Evolutionary conservation across 2,113 vertebrate genomes (phyloP), one percentile per base, ranked within the genome.

Genomic region (Fukomys damarensis): DNA sequence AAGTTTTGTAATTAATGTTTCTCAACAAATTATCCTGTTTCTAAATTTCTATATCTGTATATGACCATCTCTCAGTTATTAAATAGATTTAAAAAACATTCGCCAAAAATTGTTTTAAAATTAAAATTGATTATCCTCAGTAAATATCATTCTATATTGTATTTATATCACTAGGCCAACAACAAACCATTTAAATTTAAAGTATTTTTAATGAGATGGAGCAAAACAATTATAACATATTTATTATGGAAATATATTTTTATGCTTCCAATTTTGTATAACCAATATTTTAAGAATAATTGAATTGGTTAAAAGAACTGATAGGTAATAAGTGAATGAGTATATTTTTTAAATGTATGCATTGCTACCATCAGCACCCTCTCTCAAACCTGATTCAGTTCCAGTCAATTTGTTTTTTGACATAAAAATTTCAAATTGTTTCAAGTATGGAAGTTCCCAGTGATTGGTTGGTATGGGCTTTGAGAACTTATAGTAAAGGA

Each of bases 71-170:
- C 16, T 12, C 41, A 38, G 9, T 63, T 93, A 86, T 41, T 68
- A 70, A 85, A 85, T 28, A n/a, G 14, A 38, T 91, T 90, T 95
- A 86, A 49, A 49, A 26, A 94, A 97, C 65, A 8, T 35, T 14
- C 24, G 72, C 32, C 2, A 43, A 61, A 46, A 74, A 11, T 41
- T 96, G 3, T 12, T 63, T 91, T 82, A 82, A 30, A 35, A 28
- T 0, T 3, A 13, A 38, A 95, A 76, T 89, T 2, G 0, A 63
- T 81, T 85, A 43, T 66, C 11, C 24, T 10, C 89, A 30, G 12
- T 54, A 70, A 93, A 74, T 17, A n/a, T 12, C 74, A 82, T 52
- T 38, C 43, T 46, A 76, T n/a, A 46, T 58, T 66, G 1, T 35
- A 3, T 86, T 81, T 89, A 59, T 1, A 70, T 32, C 3, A 41